These are phyloP conservation scores for Ptychobarbus kaznakovi DNA, from an alignment of 2,797 vertebrate species.

Conservation along the genomic window DNA sequence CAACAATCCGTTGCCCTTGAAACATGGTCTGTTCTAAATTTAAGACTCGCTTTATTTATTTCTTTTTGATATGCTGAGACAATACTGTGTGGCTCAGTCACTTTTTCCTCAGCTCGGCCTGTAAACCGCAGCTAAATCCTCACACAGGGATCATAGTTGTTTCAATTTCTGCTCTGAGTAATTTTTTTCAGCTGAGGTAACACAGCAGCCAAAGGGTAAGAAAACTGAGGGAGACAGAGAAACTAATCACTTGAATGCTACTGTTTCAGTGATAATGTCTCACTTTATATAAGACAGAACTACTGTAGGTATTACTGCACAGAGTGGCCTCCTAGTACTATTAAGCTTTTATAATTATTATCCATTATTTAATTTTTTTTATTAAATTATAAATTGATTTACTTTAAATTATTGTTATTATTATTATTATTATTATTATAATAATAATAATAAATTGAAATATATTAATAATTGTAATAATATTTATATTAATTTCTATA, in stretches of 20 bases:
- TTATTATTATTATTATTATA: no score
- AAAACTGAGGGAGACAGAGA: slow-evolving; percentile 13
- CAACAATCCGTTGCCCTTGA: slow-evolving; percentile 80
- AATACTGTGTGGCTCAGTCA: slow-evolving; percentile 76
- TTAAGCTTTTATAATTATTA: neutral
- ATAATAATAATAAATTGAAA: neutral
- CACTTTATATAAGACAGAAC: neutral
- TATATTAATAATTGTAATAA: neutral
- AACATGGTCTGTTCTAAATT: slow-evolving; percentile 79
- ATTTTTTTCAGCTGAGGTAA: slow-evolving; percentile 62
- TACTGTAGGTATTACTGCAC: neutral
- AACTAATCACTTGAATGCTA: neutral
- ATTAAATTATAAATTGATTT: neutral
- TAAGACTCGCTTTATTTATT: slow-evolving; percentile 71
- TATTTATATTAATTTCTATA: neutral
- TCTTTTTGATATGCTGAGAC: slow-evolving; percentile 70
- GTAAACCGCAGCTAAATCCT: slow-evolving; percentile 77
- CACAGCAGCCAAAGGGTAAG: slow-evolving; percentile 49
- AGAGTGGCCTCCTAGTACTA: neutral
- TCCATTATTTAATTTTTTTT: neutral
- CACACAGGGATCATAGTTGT: slow-evolving; percentile 77
- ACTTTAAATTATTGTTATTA: neutral
- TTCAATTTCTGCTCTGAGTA: slow-evolving; percentile 79
- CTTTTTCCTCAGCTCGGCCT: slow-evolving; percentile 79
- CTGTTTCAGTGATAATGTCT: neutral